Base-by-base conservation (phyloP, 2,113 vertebrate species). In the Mobula birostris region DNA sequence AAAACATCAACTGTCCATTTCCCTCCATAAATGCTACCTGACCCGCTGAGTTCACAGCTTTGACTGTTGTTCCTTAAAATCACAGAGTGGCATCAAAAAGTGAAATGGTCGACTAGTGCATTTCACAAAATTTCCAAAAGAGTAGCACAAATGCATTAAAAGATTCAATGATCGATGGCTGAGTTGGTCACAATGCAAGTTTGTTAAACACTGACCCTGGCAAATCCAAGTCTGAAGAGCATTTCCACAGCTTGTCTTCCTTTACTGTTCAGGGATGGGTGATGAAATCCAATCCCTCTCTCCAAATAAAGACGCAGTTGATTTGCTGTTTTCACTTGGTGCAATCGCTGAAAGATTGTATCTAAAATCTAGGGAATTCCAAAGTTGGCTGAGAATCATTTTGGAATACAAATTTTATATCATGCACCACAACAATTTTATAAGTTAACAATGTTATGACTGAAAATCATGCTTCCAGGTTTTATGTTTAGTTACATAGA, bases 201-300 rank as follows among this genome's bases (percentile, higher is more conserved):
- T 74, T 21, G 72, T 72, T 36, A 74, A 74, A 95, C 78, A 96
- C 95, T 40, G 94, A 97, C 96, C 96, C 94, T 96, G n/a, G 97
- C 95, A 95, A 95, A 97, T 56, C 97, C 97, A 95, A 95, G 91
- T 36, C 96, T 96, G 87, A 97, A 97, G 85, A 97, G 96, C 94
- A 96, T 96, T 94, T 97, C 96, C 68, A 96, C 96, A 61, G 94
- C 21, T 83, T 96, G 96, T 94, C 96, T 97, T 92, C 90, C 95
- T 94, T 61, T 97, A 36, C 0, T 0, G 0, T 0, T 0, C 96
- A 97, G 93, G 83, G 95, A 78, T 0, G 79, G 19, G 6, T 97
- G 96, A 90, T 97, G 97, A 91, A 95, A 97, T 0, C 97, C 96
- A 95, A 97, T 95, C 2, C 97, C 97, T 27, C 95, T 96, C 74